phyloP scores from a whole-genome alignment of 2,888 invertebrate genomes.

The Venusia cambrica region DNA sequence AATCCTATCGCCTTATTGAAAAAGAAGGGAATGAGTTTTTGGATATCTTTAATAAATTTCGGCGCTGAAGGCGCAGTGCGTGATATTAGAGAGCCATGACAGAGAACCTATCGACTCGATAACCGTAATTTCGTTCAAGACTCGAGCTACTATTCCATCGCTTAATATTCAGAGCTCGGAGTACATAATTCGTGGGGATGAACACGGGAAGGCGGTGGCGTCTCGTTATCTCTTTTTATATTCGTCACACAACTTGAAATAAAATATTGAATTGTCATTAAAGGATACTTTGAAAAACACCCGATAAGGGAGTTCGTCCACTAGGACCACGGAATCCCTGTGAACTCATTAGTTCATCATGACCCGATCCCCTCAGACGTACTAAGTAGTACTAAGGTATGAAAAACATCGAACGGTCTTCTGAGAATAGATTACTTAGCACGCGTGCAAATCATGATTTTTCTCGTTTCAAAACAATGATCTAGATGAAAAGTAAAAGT shows the following conservation, averaged over 20 bases:
- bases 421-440: no score
- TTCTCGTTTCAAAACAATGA: no score
- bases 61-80: constrained; percentile 33
- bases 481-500: no score
- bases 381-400: no score
- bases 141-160: constrained; percentile 51
- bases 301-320: no score
- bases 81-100: constrained; percentile 40
- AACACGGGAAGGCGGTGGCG: constrained; percentile 55
- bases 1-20: constrained; percentile 45
- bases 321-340: no score
- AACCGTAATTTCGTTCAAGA: constrained; percentile 60
- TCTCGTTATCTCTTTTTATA: constrained; percentile 66
- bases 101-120: constrained; percentile 55
- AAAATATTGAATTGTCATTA: constrained; percentile 54
- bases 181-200: constrained; percentile 66
- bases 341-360: no score
- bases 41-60: constrained; percentile 47
- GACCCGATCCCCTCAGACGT: no score
- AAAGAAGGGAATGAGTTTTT: constrained; percentile 42
- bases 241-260: constrained; percentile 56
- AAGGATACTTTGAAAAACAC: constrained; percentile 41
- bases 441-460: no score
- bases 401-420: no score
- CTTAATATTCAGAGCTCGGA: constrained; percentile 66